Evolutionary conservation across 2,888 invertebrate genomes (phyloP).

Genomic region (Miltochrista miniata): DNA sequence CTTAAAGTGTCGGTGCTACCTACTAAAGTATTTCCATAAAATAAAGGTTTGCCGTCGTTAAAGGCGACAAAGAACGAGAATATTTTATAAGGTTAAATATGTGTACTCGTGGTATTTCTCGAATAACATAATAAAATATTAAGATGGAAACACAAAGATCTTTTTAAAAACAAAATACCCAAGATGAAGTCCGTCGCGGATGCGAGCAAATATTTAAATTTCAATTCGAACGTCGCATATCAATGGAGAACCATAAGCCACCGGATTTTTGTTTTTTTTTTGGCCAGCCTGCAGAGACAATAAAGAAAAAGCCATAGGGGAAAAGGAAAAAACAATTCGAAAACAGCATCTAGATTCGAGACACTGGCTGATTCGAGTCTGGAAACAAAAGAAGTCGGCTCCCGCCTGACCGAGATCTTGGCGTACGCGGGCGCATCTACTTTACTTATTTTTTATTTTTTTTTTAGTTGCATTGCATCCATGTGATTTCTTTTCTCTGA

Average conservation of each 20-base stretch:
- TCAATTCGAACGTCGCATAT: slow-evolving; percentile 83
- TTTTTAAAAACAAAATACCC: slow-evolving; percentile 69
- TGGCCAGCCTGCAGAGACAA: slow-evolving; percentile 74
- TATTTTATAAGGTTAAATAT: slow-evolving; percentile 20
- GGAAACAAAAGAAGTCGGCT: slow-evolving; percentile 81
- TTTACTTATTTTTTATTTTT: slow-evolving; percentile 59
- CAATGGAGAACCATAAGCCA: slow-evolving; percentile 84
- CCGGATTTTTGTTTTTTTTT: slow-evolving; percentile 74
- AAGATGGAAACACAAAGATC: slow-evolving; percentile 72
- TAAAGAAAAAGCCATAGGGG: slow-evolving; percentile 77
- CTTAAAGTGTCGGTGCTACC: too few species aligned
- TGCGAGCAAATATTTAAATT: slow-evolving; percentile 82
- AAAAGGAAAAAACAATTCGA: slow-evolving; percentile 64
- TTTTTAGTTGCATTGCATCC: slow-evolving; percentile 68
- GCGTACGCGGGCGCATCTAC: slow-evolving; percentile 77
- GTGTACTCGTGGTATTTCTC: slow-evolving; percentile 36
- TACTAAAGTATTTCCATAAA: not conserved
- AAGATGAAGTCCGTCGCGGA: slow-evolving; percentile 74
- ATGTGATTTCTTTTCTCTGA: slow-evolving; percentile 78
- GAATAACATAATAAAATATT: slow-evolving; percentile 72
- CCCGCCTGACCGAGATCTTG: slow-evolving; percentile 82
- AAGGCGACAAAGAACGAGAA: slow-evolving; percentile 29
- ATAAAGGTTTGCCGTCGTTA: not conserved
- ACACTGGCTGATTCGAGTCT: slow-evolving; percentile 80
- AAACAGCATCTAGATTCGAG: slow-evolving; percentile 83